Base-by-base conservation (phyloP, 2,113 vertebrate genomes). In the Orycteropus afer region DNA sequence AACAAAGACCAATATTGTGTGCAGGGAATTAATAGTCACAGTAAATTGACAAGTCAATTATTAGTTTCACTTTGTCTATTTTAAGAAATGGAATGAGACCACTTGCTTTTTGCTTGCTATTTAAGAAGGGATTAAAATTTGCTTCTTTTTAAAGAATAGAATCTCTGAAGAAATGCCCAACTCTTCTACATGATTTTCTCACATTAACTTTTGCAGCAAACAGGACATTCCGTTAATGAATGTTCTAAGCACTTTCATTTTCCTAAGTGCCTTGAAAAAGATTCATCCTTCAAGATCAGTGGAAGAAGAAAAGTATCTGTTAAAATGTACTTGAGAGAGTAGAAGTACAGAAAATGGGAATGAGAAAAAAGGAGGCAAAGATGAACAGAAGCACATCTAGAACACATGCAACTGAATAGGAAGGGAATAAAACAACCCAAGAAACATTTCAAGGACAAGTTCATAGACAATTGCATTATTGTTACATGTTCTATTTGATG, bases 31-130 rank as follows among this genome's bases (percentile, higher is more conserved):
- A 96, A 88, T 53, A 95, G 85, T 76, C 87, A 94, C 40, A 97
- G 90, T 79, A 96, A 97, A 95, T 27, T 94, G 90, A 95, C 51
- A 95, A 95, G 74, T 95, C 88, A 96, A 93, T 97, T 97, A 97
- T 94, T 95, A 92, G 55, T 95, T 95, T 96, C 77, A 65, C 47
- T 88, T 85, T 82, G 45, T 86, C 89, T 96, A 80, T 93, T 97
- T 95, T 95, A 97, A 97, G 82, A 82, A 94, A 69, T 82, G 32
- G 96, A 95, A 95, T 92, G 81, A 94, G 78, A 96, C 55, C 57
- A 86, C 73, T 90, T 94, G 73, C 40, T 77, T 97, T 69, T 63
- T 94, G 76, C 81, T 93, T 94, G 94, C 87, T 95, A 51, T 93
- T 97, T 97, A 95, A 93, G 78, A 95, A 94, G 78, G 89, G 57